Evolutionary conservation across 2,888 invertebrate genomes (phyloP).

Genomic region (Anoplius nigerrimus): DNA sequence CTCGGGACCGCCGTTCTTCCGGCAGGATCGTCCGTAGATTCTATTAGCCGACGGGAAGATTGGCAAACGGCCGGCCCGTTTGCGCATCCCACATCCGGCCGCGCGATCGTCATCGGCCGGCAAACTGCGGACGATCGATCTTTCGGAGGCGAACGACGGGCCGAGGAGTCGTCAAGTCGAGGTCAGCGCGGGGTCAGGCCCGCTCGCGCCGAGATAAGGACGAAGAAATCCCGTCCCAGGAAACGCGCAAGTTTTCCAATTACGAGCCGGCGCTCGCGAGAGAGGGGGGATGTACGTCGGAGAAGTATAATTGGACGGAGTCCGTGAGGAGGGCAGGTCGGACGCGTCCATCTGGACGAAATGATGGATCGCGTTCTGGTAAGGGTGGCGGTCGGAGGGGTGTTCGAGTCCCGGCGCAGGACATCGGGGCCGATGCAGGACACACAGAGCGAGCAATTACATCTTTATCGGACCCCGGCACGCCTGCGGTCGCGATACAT

Average conservation of each 20-base stretch:
- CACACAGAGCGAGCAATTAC: constrained; percentile 53
- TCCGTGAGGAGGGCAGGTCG: constrained; percentile 16
- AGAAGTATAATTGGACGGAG: constrained; percentile 47
- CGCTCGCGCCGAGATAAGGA: background rate
- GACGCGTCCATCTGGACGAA: constrained; percentile 31
- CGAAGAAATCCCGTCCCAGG: constrained; percentile 9
- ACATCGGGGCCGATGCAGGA: constrained; percentile 18
- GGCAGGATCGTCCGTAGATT: too few relatives aligned
- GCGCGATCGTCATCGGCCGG: too few relatives aligned
- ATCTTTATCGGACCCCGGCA: constrained; percentile 56
- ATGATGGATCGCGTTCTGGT: constrained; percentile 49
- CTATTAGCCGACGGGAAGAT: too few relatives aligned
- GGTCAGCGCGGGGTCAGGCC: background rate
- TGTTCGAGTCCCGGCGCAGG: constrained; percentile 11
- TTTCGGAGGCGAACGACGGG: background rate
- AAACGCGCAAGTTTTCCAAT: constrained; percentile 45
- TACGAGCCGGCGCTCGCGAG: constrained; percentile 26
- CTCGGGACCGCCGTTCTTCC: too few relatives aligned
- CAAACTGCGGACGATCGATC: background rate
- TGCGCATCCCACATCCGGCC: too few relatives aligned
- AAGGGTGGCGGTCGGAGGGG: too few relatives aligned
- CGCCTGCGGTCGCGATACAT: constrained; percentile 54
- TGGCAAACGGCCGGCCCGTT: too few relatives aligned
- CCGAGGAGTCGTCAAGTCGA: constrained; percentile 6
- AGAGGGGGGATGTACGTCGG: constrained; percentile 5